A percentile compares a stretch with the other conserved stretches of the same genome.
phyloP scores from a whole-genome alignment of 1,140 invertebrate species.

The Papilio aristodemus region DNA sequence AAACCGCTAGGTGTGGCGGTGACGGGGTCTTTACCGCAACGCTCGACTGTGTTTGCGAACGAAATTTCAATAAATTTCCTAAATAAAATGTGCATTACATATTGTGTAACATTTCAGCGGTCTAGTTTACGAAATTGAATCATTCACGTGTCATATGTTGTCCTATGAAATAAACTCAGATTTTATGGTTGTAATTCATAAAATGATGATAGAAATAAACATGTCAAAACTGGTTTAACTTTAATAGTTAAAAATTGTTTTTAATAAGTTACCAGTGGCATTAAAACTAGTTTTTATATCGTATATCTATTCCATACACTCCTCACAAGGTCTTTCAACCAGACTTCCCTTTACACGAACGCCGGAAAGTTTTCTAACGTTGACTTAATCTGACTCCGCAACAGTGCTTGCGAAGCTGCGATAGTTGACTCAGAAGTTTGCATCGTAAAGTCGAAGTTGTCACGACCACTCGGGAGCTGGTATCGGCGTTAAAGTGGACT shows the following conservation, averaged over 20 bases:
- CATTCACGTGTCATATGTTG: too few species aligned
- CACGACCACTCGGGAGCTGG: conserved; percentile 30
- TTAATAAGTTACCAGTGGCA: neutral
- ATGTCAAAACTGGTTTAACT: too few species aligned
- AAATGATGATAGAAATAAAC: too few species aligned
- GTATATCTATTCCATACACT: neutral
- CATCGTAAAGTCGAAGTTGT: conserved; percentile 33
- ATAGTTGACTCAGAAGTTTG: conserved; percentile 28
- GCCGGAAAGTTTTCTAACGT: conserved; percentile 14
- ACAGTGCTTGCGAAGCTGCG: conserved; percentile 18
- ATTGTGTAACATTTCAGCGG: neutral
- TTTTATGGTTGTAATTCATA: too few species aligned
- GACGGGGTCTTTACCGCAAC: conserved; percentile 32
- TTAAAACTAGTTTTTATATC: neutral
- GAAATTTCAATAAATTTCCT: conserved; percentile 1
- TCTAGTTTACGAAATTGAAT: neutral
- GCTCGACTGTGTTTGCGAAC: conserved; percentile 4
- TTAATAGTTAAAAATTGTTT: too few species aligned
- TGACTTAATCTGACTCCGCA: conserved; percentile 22
- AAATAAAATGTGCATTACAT: neutral
- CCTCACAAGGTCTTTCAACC: conserved; percentile 1
- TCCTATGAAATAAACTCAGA: too few species aligned
- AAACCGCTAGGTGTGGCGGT: conserved; percentile 36
- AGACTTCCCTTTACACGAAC: neutral
- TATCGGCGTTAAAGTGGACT: conserved; percentile 32